A percentile compares a stretch with the other conserved stretches of the same genome.
Evolutionary conservation across 2,888 invertebrate species (phyloP).

Genomic region (Parascotia fuliginaria): DNA sequence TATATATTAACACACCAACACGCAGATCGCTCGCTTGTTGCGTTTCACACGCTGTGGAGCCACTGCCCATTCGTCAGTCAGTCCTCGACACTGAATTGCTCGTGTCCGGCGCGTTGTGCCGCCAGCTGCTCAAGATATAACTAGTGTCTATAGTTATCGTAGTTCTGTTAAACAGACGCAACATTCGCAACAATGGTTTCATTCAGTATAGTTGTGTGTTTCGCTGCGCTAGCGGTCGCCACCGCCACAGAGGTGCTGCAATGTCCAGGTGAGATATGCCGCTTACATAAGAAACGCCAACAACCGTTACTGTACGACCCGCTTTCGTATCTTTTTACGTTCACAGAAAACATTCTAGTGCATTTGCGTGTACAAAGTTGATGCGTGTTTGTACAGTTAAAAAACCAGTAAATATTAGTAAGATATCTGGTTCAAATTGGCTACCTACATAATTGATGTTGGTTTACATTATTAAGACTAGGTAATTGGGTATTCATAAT

Average conservation of each 20-base stretch:
- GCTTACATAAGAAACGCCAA: conserved; percentile 51
- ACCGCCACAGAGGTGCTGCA: conserved; percentile 67
- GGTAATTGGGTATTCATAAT: too few species aligned
- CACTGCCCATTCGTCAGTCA: not conserved
- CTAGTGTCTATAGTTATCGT: not conserved
- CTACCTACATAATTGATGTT: too few species aligned
- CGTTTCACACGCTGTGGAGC: not conserved
- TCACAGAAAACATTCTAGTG: conserved; percentile 18
- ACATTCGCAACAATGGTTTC: conserved; percentile 64
- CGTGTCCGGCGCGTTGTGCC: not conserved
- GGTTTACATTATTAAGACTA: too few species aligned
- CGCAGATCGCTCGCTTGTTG: conserved; percentile 18
- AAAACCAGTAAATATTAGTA: too few species aligned
- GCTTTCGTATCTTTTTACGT: conserved; percentile 57
- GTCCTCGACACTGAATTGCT: conserved; percentile 5
- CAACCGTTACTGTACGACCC: conserved; percentile 53
- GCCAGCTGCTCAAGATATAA: conserved; percentile 11
- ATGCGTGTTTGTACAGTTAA: conserved; percentile 11
- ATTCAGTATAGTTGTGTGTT: conserved; percentile 61
- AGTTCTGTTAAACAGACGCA: conserved; percentile 47
- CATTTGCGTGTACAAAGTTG: not conserved
- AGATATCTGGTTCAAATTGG: too few species aligned
- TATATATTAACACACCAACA: conserved; percentile 26
- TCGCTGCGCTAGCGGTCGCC: conserved; percentile 54
- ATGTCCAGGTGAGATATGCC: conserved; percentile 66